Conservation (phyloP, 2,797 vertebrate species). For the Pantherophis vulpinus region DNA sequence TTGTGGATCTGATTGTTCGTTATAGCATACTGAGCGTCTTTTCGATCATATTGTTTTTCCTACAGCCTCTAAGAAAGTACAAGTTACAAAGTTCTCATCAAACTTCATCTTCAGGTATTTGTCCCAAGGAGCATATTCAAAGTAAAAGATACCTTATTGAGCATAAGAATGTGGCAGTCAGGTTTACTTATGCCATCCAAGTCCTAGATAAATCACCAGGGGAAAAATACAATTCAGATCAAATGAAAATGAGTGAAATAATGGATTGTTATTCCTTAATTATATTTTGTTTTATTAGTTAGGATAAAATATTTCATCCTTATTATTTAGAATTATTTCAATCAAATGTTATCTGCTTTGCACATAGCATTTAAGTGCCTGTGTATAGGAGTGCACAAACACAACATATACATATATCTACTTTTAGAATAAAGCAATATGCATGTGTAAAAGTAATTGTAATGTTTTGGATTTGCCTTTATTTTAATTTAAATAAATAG, state of each 20-base stretch:
- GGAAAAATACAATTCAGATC: not conserved
- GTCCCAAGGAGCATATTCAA: conserved; percentile 20
- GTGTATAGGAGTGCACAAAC: not conserved
- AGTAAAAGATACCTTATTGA: not conserved
- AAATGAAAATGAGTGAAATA: not conserved
- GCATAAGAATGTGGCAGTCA: not conserved
- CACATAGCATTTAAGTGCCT: not conserved
- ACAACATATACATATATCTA: not conserved
- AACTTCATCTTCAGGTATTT: conserved; percentile 66
- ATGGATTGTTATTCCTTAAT: not conserved
- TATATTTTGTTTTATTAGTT: not conserved
- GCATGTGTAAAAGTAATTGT: not conserved
- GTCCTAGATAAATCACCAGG: not conserved
- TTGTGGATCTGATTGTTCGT: not conserved
- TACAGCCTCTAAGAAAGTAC: conserved; percentile 56
- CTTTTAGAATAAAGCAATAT: not conserved
- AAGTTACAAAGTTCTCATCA: not conserved
- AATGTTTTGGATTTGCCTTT: not conserved
- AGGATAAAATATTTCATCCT: not conserved
- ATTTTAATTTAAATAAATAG: not conserved
- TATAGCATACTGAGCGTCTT: not conserved
- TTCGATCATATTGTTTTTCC: conserved; percentile 35
- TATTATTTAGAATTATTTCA: not conserved
- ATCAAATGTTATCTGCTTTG: not conserved
- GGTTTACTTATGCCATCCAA: not conserved